A percentile compares a stretch with the other conserved stretches of the same genome.
These are phyloP conservation scores for Carassius auratus DNA, from an alignment of 2,113 vertebrate genomes.

Conservation along the genomic window DNA sequence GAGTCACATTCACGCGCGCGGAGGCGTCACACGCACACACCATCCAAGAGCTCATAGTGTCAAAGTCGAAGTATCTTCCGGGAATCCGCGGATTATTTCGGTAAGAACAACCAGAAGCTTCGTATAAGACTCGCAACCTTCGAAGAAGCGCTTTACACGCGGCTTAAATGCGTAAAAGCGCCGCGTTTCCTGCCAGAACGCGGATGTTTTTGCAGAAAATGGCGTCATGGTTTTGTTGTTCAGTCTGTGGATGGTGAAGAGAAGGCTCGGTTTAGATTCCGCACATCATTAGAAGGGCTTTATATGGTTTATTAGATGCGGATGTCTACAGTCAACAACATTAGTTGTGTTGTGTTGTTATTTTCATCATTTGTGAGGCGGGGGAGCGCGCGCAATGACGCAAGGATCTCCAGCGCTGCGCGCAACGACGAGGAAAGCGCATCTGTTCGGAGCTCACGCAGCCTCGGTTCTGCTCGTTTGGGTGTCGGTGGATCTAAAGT, in stretches of 20 bases:
- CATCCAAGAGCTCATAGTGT: conserved; percentile 58
- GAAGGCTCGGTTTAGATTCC: conserved; percentile 66
- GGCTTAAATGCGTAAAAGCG: conserved; percentile 58
- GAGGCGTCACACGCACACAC: conserved; percentile 68
- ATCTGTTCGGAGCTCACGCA: conserved; percentile 62
- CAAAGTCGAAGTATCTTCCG: conserved; percentile 58
- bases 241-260: conserved; percentile 71
- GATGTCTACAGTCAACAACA: conserved; percentile 50
- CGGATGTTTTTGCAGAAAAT: conserved; percentile 82
- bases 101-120: conserved; percentile 67
- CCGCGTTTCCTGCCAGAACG: conserved; percentile 71
- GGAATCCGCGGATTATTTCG: conserved; percentile 50
- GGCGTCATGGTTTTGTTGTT: conserved; percentile 82
- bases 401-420: conserved; percentile 79
- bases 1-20: conserved; percentile 27
- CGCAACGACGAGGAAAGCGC: conserved; percentile 78
- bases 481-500: conserved; percentile 23
- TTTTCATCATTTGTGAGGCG: conserved; percentile 53
- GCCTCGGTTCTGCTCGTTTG: conserved; percentile 35
- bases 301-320: conserved; percentile 1
- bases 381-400: conserved; percentile 80
- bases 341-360: not conserved
- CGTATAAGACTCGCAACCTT: conserved; percentile 8
- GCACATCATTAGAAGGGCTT: not conserved
- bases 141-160: conserved; percentile 54